These are phyloP conservation scores for Quadriops clusia DNA, from an alignment of 2,888 invertebrate species.

Conservation along the genomic window DNA sequence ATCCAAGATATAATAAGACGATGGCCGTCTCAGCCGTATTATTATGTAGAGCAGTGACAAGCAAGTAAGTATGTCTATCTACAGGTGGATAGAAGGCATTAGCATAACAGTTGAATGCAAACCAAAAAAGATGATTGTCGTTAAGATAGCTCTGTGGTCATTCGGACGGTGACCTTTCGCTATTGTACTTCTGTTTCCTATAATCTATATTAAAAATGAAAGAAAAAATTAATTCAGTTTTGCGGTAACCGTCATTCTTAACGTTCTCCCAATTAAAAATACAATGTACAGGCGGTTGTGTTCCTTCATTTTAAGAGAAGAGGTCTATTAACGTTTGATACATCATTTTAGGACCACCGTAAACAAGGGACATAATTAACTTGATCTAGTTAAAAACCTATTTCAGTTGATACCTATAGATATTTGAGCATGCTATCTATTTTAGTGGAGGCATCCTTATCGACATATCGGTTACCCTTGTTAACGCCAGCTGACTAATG, in stretches of 20 bases:
- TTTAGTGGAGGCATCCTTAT: conserved; percentile 23
- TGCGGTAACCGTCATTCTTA: no score
- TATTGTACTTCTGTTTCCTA: conserved; percentile 15
- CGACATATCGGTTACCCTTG: conserved; percentile 36
- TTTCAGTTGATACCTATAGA: no score
- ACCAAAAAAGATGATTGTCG: conserved; percentile 25
- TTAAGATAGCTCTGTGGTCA: conserved; percentile 23
- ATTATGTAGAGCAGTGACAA: conserved; percentile 28
- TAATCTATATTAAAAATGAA: no score
- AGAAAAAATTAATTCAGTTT: no score
- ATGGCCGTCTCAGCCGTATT: conserved; percentile 22
- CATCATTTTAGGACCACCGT: no score
- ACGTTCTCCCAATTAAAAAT: no score
- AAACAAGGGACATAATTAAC: no score
- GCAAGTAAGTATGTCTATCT: conserved; percentile 19
- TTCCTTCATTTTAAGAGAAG: no score
- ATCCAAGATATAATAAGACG: conserved; percentile 19
- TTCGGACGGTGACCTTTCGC: conserved; percentile 12
- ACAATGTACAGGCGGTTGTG: no score
- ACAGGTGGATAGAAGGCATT: conserved; percentile 28
- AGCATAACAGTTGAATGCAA: conserved; percentile 30
- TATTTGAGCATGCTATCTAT: no score
- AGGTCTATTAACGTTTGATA: no score
- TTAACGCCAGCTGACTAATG: conserved; percentile 39
- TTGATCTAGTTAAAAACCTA: no score